These are phyloP conservation scores for Anniella stebbinsi DNA, from an alignment of 2,797 vertebrate species.

Conservation along the genomic window DNA sequence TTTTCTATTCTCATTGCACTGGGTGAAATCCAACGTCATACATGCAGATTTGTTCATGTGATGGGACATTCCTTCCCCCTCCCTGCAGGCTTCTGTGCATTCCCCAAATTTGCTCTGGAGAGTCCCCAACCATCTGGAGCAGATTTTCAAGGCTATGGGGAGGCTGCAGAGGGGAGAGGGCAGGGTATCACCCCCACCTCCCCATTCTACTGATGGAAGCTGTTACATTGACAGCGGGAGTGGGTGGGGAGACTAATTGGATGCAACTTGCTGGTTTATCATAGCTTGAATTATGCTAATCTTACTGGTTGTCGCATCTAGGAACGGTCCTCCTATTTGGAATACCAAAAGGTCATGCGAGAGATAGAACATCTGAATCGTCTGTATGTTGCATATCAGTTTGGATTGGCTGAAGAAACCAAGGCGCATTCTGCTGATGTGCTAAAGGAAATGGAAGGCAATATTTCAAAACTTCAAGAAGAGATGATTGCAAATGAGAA, in stretches of 20 bases:
- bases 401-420: constrained; percentile 89
- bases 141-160: background rate
- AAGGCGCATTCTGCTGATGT: constrained; percentile 82
- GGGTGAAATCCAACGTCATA: background rate
- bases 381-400: constrained; percentile 89
- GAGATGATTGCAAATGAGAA: constrained; percentile 83
- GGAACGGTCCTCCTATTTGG: constrained; percentile 91
- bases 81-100: too few relatives aligned
- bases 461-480: constrained; percentile 81
- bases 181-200: background rate
- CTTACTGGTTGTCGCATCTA: constrained; percentile 65
- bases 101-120: background rate
- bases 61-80: background rate
- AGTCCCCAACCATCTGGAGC: background rate
- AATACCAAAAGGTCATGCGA: constrained; percentile 91
- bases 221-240: background rate
- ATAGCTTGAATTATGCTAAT: background rate
- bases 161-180: too few relatives aligned
- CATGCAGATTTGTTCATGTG: background rate
- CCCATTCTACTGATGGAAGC: background rate
- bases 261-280: background rate
- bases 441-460: constrained; percentile 86
- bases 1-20: background rate
- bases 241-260: background rate
- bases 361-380: constrained; percentile 89